Evolutionary conservation across 2,113 vertebrate genomes (phyloP).

Genomic region (Apaloderma vittatum): DNA sequence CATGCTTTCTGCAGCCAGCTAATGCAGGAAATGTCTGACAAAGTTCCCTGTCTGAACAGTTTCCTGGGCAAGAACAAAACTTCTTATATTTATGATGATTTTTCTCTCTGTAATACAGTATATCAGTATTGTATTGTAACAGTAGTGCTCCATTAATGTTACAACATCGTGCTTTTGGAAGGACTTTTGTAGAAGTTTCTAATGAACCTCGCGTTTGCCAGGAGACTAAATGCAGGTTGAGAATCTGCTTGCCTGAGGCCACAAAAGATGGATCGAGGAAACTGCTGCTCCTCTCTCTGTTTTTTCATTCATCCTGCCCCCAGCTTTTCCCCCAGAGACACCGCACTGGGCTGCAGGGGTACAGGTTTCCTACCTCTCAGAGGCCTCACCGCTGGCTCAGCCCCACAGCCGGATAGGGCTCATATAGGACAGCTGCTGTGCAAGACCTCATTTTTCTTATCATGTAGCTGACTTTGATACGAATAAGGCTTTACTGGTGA

Average conservation of each 20-base stretch:
- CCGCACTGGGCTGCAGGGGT: background rate
- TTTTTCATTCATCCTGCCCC: background rate
- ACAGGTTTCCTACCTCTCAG: background rate
- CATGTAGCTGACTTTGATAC: background rate
- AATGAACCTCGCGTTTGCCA: background rate
- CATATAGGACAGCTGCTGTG: background rate
- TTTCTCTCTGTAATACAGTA: background rate
- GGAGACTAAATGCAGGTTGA: background rate
- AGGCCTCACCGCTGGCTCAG: background rate
- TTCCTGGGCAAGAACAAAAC: background rate
- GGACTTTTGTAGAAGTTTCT: background rate
- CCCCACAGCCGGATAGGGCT: rapidly evolving
- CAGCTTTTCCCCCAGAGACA: background rate
- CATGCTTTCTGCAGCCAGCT: background rate
- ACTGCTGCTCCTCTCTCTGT: background rate
- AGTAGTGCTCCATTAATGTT: background rate
- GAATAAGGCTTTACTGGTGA: background rate
- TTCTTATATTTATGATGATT: rapidly evolving
- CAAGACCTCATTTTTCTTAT: background rate
- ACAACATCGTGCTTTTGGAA: background rate
- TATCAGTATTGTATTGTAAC: background rate
- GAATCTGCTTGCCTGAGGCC: background rate
- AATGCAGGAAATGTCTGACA: background rate
- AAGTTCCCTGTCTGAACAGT: background rate
- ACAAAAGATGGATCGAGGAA: background rate